Evolutionary conservation across 1,140 invertebrate genomes (phyloP), one percentile per base, ranked within the genome.

Genomic region (Phenacoccus solenopsis): DNA sequence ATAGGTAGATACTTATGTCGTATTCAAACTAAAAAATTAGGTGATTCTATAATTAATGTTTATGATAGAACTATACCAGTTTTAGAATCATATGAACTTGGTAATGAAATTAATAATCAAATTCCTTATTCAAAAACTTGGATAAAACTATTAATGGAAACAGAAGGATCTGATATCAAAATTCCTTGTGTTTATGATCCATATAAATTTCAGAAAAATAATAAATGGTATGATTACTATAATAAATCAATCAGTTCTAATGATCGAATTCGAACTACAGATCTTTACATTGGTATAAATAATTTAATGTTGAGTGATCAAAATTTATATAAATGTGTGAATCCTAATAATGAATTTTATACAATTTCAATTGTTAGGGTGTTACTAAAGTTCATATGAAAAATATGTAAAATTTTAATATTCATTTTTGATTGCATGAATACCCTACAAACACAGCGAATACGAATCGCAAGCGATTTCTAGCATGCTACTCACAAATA

Each of bases 121-220:
- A 67, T 67, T 67, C 24, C 64, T 67, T 67, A 25, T 67, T 67
- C 64, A 25, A 67, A 67, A 67, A 67, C 64, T 22, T 67, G 10
- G 24, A 10, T 67, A 67, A 67, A 67, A 67, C 20, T 67, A 67
- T 20, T 22, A 7, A 28, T 28, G 28, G 64, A 28, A 67, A 67
- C 24, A 67, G 64, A 28, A 67, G 28, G 4, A 67, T 67, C 10
- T 67, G 28, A 25, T 67, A 28, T 67, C 20, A 67, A 27, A 67
- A 67, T 67, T 25, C 24, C 12, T 4, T 27, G 64, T 67, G 64
- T 67, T 67, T 22, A 27, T 27, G 28, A 67, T 27, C 64, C 20
- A 67, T 27, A 67, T 67, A 7, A 67, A 67, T 25, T 28, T 67
- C 28, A 67, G 28, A 67, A 59, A 59, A 59, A 59, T n/a, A n/a